A percentile compares a stretch with the other conserved stretches of the same genome.
These are phyloP conservation scores for Ochropleura plecta DNA, from an alignment of 2,888 invertebrate genomes.

Conservation along the genomic window DNA sequence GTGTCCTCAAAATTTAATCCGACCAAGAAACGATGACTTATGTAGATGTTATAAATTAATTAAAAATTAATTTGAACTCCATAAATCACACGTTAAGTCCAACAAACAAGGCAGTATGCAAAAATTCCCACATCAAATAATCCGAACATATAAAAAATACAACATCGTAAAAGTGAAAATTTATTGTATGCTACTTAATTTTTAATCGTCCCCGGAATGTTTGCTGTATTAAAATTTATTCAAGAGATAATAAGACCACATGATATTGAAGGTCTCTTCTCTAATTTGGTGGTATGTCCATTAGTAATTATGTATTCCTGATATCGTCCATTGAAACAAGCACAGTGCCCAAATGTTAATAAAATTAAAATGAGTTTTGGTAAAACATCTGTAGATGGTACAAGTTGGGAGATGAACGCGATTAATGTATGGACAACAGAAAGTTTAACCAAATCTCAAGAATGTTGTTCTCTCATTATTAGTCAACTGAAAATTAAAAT, in stretches of 20 bases:
- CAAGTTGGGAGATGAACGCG: slow-evolving; percentile 56
- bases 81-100: slow-evolving; percentile 39
- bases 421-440: slow-evolving; percentile 12
- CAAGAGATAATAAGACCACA: slow-evolving; percentile 68
- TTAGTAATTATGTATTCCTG: slow-evolving; percentile 78
- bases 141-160: slow-evolving; percentile 44
- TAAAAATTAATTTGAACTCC: neutral
- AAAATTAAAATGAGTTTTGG: slow-evolving; percentile 76
- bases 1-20: too few relatives aligned
- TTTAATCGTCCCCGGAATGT: slow-evolving; percentile 68
- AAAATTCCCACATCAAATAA: slow-evolving; percentile 51
- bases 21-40: neutral
- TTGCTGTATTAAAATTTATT: slow-evolving; percentile 67
- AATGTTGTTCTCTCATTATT: neutral
- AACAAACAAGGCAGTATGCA: slow-evolving; percentile 48
- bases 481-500: neutral
- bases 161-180: slow-evolving; percentile 66
- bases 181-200: slow-evolving; percentile 73
- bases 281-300: slow-evolving; percentile 76
- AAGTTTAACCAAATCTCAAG: neutral
- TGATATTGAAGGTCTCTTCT: slow-evolving; percentile 69
- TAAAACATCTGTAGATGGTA: slow-evolving; percentile 67
- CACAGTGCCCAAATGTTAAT: slow-evolving; percentile 74
- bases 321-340: slow-evolving; percentile 73
- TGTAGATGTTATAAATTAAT: slow-evolving; percentile 24